Evolutionary conservation across 1,140 invertebrate genomes (phyloP), one percentile per base, ranked within the genome.

Genomic region (Ptiloglossa arizonensis): DNA sequence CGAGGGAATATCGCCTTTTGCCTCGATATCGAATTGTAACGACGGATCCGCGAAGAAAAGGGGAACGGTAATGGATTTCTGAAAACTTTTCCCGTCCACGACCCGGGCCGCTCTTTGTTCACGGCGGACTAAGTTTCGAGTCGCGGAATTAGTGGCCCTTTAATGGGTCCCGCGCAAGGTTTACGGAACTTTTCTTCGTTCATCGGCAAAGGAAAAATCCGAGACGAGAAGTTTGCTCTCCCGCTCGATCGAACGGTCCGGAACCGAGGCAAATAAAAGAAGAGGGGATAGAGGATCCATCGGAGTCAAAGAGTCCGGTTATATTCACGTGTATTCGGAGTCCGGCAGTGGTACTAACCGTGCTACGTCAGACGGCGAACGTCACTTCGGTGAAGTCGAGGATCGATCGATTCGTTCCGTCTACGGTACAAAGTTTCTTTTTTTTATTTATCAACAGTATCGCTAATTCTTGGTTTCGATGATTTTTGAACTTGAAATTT

Each of bases 41-140:
- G 69, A 64, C 27, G 66, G 56, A 77, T 81, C 63, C 46, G 54
- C 29, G 27, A 35, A 44, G n/a, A 57, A 66, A 66, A 74, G 72
- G n/a, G 66, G 76, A 52, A 56, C 74, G 80, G 79, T 88, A 88
- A 87, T 88, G 85, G 85, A 88, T 88, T 88, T 85, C 79, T 87
- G 79, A 83, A 86, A 87, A 87, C 70, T 88, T 88, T 79, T n/a
- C n/a, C 78, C 80, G 72, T 72, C 82, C 75, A 83, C 52, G 62
- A 17, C n/a, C n/a, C 27, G 64, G 69, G 41, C 29, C 48, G 60
- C 19, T 54, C 19, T 72, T 85, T 75, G 73, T 88, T 73, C 84
- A 27, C 67, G 60, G 64, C 59, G 74, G 74, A 80, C 82, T 79
- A 87, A 88, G 86, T 85, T 88, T 80, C 73, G 80, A 86, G 79